Evolutionary conservation across 2,797 vertebrate genomes (phyloP), one percentile per base, ranked within the genome.

Genomic region (Acrocephalus scirpaceus): DNA sequence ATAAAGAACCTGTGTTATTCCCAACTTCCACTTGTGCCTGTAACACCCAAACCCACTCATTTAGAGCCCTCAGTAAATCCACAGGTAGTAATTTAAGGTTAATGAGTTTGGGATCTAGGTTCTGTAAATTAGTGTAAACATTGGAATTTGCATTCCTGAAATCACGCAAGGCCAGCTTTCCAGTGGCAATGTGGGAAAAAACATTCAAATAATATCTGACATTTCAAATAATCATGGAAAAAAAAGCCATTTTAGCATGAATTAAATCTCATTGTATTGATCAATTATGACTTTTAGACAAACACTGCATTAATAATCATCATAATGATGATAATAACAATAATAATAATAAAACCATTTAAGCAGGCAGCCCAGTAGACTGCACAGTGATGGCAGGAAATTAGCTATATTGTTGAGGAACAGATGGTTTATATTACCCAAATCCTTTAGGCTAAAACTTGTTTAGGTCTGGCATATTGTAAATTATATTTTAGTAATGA

Each of bases 371-470:
- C 85, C 81, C 97, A 96, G 97, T 96, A 98, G 97, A 98, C 96
- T 96, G 96, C 83, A 96, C 25, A 51, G 97, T 96, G 96, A 98
- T 83, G 97, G 98, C 96, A 98, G 98, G 98, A 98, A 98, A 98
- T 98, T 97, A 98, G 97, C 97, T 97, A 97, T 98, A 98, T 98
- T 98, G 98, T 98, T 97, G 98, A 98, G 95, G 98, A 98, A 97
- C 99, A 99, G 98, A 98, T 99, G 99, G 98, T 99, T 99, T 98
- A 96, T 95, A 98, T 99, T 99, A 99, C 58, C 95, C 96, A 97
- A 98, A 98, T 98, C 98, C 98, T 98, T 98, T 98, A 97, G 98
- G 98, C 98, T 98, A 98, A 98, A 97, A 98, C 98, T 98, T 98
- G 98, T 98, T 98, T 98, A 98, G 98, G 98, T 98, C 98, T 98